A percentile compares a stretch with the other conserved stretches of the same genome.
Evolutionary conservation across 1,140 invertebrate species (phyloP).

Genomic region (Ceratina calcarata): DNA sequence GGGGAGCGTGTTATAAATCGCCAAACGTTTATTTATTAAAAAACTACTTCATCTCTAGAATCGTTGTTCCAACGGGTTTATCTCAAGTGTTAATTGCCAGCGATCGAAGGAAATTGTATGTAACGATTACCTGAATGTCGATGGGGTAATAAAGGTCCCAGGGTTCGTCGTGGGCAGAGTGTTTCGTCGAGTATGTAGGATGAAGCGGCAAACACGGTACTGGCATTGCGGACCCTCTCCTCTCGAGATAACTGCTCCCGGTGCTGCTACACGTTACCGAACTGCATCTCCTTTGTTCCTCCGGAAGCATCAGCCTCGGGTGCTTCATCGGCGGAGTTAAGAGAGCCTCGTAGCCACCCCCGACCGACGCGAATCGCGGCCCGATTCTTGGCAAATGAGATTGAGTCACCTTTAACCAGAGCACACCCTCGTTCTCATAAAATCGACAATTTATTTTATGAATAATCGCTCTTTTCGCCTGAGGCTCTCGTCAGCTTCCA

Average conservation of each 20-base stretch:
- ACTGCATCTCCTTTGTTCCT: conserved; percentile 85
- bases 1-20: background rate
- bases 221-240: conserved; percentile 87
- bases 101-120: no score
- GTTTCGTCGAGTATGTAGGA: conserved; percentile 75
- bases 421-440: background rate
- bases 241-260: conserved; percentile 89
- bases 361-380: conserved; percentile 85
- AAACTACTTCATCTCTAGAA: background rate
- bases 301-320: conserved; percentile 77
- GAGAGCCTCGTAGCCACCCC: conserved; percentile 85
- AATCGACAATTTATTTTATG: background rate
- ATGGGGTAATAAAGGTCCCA: conserved; percentile 87
- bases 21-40: no score
- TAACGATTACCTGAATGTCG: conserved; percentile 83
- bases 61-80: no score
- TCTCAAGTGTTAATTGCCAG: no score
- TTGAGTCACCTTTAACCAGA: conserved; percentile 72
- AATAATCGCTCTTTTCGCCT: background rate
- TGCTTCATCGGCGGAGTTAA: conserved; percentile 83
- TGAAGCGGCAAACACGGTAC: conserved; percentile 84
- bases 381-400: conserved; percentile 75
- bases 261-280: conserved; percentile 91
- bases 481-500: no score
- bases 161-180: conserved; percentile 77